Conservation (phyloP, 2,113 vertebrate species). For the Chaenocephalus aceratus region DNA sequence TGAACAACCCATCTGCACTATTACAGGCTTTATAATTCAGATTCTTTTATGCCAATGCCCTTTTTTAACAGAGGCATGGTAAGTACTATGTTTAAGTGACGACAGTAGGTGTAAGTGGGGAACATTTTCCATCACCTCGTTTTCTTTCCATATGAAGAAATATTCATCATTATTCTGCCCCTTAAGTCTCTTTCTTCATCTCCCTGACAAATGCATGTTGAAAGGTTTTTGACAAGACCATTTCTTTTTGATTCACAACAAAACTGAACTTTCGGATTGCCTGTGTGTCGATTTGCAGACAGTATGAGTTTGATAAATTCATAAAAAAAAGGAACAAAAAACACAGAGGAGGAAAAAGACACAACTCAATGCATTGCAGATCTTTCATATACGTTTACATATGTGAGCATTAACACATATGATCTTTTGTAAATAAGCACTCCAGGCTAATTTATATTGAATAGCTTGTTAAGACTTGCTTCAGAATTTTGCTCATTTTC, state of each 20-base stretch:
- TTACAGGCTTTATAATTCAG: background rate
- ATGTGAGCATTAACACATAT: no score
- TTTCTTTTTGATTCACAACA: constrained; percentile 18
- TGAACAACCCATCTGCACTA: background rate
- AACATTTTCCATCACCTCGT: constrained; percentile 11
- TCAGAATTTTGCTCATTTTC: background rate
- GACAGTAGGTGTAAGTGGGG: background rate
- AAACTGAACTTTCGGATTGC: constrained; percentile 9
- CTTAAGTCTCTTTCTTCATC: constrained; percentile 8
- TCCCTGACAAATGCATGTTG: constrained; percentile 18
- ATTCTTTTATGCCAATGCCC: background rate
- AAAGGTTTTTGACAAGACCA: constrained; percentile 37
- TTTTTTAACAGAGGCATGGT: background rate
- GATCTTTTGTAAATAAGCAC: background rate
- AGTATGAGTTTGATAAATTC: constrained; percentile 17
- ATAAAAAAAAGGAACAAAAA: background rate
- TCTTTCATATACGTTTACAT: background rate
- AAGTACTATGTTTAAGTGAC: constrained; percentile 4
- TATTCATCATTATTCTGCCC: background rate
- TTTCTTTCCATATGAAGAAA: constrained; percentile 9
- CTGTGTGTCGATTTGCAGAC: constrained; percentile 5
- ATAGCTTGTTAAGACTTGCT: background rate
- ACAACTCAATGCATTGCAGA: background rate
- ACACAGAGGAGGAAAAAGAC: background rate
- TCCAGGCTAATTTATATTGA: background rate